Evolutionary conservation across 2,113 vertebrate genomes (phyloP), one percentile per base, ranked within the genome.

Genomic region (Menidia beryllina): DNA sequence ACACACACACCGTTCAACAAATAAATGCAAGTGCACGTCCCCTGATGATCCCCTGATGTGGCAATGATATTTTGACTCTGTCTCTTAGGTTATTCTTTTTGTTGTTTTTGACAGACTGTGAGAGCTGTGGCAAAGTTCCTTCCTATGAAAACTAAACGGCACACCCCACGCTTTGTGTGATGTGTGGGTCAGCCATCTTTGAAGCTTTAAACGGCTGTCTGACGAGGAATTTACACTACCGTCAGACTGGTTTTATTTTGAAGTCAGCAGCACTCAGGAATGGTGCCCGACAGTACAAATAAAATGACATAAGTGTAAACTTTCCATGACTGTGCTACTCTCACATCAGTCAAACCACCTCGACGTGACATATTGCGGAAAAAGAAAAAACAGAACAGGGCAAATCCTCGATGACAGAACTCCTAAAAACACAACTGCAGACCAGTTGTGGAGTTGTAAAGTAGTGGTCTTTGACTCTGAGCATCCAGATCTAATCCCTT

Each of bases 211-310:
- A 88, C 71, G 77, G 6, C 54, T 14, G 8, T 49, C 55, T 55
- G 81, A 80, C 55, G 9, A 23, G 53, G 24, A 64, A 65, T 30
- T 71, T 76, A 81, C 73, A 75, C 49, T 76, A 82, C 79, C 72
- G 55, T 75, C 38, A 24, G 56, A 65, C 43, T 30, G 2, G 47
- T 72, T 82, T 82, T 75, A 84, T 84, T 90, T 88, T 87, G 83
- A 87, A 88, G 79, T 85, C 87, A 89, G 81, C 80, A 86, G 65
- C 75, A 85, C 82, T 84, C 69, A 63, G 75, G n/a, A 77, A 83
- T 79, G 76, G 71, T 34, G 43, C 47, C 60, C 67, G 79, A 81
- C 83, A 72, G 71, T 89, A 74, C 86, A 75, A 62, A 79, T 8
- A 3, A 56, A 80, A 85, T 66, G 79, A 82, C 78, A 79, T 86